Evolutionary conservation across 2,113 vertebrate genomes (phyloP).

Genomic region (Baryphthengus martii): DNA sequence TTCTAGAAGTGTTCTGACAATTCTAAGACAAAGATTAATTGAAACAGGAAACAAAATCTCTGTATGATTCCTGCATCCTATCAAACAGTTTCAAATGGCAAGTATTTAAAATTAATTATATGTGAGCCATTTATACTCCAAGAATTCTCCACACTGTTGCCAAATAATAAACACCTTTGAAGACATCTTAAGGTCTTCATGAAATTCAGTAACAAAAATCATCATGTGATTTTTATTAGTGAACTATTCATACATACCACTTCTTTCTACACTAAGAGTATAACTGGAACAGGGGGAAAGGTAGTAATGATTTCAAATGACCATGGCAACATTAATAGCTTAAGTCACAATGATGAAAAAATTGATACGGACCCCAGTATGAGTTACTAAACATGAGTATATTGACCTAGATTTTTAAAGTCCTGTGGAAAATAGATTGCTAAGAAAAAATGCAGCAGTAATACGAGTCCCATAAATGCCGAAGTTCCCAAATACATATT

Average conservation of each 20-base stretch:
- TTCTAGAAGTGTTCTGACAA: neutral
- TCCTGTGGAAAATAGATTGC: neutral
- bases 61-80: neutral
- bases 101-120: neutral
- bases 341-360: neutral
- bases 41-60: neutral
- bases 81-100: neutral
- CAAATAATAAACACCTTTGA: neutral
- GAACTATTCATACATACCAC: neutral
- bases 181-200: accelerated
- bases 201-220: neutral
- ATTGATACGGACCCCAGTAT: accelerated
- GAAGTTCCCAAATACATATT: neutral
- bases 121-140: neutral
- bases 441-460: neutral
- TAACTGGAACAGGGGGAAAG: neutral
- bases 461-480: neutral
- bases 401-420: neutral
- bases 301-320: neutral
- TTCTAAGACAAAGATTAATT: neutral
- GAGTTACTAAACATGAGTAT: neutral
- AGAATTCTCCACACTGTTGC: neutral
- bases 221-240: neutral
- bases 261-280: neutral
- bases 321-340: neutral